These are phyloP conservation scores for Cotesia congregata DNA, from an alignment of 2,888 invertebrate species.

Conservation along the genomic window DNA sequence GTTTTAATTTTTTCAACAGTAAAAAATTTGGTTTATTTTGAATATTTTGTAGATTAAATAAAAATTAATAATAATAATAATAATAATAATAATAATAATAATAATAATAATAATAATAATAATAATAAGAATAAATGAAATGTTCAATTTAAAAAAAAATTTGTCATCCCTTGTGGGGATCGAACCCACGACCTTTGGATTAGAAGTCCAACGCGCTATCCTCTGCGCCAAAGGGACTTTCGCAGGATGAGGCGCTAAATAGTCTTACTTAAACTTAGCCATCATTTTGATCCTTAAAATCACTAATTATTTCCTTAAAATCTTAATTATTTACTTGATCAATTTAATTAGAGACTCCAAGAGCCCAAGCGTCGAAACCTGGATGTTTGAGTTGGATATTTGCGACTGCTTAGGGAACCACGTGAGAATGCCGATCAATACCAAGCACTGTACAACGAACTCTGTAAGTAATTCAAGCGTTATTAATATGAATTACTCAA, in stretches of 20 bases:
- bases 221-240: slow-evolving; percentile 69
- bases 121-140: not conserved
- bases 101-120: too few relatives aligned
- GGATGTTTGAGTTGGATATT: slow-evolving; percentile 4
- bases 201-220: slow-evolving; percentile 70
- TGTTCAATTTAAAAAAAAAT: slow-evolving; percentile 48
- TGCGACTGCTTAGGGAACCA: slow-evolving; percentile 53
- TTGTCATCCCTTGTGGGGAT: slow-evolving; percentile 69
- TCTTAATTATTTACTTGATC: slow-evolving; percentile 22
- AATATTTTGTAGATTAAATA: not conserved
- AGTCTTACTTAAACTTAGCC: not conserved
- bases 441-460: slow-evolving; percentile 53
- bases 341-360: slow-evolving; percentile 28
- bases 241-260: not conserved
- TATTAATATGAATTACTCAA: too few relatives aligned
- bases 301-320: not conserved
- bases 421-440: slow-evolving; percentile 51
- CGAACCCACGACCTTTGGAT: slow-evolving; percentile 70
- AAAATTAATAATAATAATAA: slow-evolving; percentile 20
- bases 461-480: slow-evolving; percentile 43
- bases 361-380: slow-evolving; percentile 18
- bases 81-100: too few relatives aligned
- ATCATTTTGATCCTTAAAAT: not conserved
- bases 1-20: too few relatives aligned
- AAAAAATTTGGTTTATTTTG: not conserved